Evolutionary conservation across 2,113 vertebrate species (phyloP), one percentile per base, ranked within the genome.

Genomic region (Sorex araneus): DNA sequence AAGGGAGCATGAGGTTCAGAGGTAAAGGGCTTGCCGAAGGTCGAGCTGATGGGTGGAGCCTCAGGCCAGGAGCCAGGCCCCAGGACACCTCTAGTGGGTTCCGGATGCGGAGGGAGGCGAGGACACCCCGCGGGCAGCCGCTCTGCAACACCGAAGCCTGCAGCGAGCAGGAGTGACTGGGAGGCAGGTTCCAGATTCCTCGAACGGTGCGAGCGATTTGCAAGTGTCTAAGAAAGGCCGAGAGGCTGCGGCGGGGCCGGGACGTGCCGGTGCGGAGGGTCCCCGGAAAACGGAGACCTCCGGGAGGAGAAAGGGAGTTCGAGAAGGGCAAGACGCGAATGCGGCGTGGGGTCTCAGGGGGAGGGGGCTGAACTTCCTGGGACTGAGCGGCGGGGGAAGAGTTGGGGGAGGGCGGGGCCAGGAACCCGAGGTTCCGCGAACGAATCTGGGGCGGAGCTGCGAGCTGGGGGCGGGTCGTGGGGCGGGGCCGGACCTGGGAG

Each of bases 341-440:
- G 9, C 73, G 0, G 8, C 32, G 57, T 2, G 0, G 32, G 27
- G 50, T 19, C 8, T 0, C 4, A 0, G 25, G 2, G 12, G 25
- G 9, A 13, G 16, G 12, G 18, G 28, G 40, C 75, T 57, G 63
- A 50, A 73, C 34, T 85, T 85, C 36, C 36, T 1, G 19, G 57
- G n/a, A 43, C 54, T 25, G 27, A 66, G 27, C 27, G 69, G n/a
- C n/a, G n/a, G n/a, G n/a, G n/a, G n/a, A n/a, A n/a, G n/a, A n/a
- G n/a, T n/a, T n/a, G n/a, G n/a, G 23, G 28, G 28, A 23, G 30
- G 32, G 3, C 1, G 0, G 28, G 66, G 8, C 43, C 36, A 16
- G 34, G 12, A 63, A 30, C 63, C 19, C 8, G 43, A 70, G 50
- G 40, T 28, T 34, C 6, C 1, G 7, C 63, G 18, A 32, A 11